A percentile compares a stretch with the other conserved stretches of the same genome.
Evolutionary conservation across 1,140 invertebrate genomes (phyloP).

Genomic region (Drosophila parabipectinata): DNA sequence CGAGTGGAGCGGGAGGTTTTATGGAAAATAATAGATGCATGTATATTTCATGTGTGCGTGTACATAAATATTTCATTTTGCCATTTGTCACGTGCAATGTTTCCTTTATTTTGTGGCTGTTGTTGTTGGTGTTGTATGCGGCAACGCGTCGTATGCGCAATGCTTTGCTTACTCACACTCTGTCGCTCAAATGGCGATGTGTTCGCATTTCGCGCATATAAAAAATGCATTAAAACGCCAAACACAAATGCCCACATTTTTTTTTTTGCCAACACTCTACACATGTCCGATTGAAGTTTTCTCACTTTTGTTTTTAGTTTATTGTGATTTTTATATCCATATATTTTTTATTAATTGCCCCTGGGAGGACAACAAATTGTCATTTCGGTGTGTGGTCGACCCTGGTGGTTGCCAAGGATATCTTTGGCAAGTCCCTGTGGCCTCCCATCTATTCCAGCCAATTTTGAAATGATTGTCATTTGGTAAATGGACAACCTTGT

Average conservation of each 20-base stretch:
- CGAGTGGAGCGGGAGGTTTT: conserved; percentile 15
- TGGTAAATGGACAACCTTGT: conserved; percentile 1
- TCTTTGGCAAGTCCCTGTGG: conserved; percentile 22
- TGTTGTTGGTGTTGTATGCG: conserved; percentile 66
- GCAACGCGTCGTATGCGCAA: conserved; percentile 71
- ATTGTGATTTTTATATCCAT: conserved; percentile 17
- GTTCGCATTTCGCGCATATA: conserved; percentile 16
- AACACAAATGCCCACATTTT: conserved; percentile 12
- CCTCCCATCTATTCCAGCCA: conserved; percentile 18
- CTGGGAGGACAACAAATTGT: conserved; percentile 13
- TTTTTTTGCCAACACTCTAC: conserved; percentile 8
- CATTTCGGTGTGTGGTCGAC: conserved; percentile 21
- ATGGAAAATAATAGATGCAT: conserved; percentile 46
- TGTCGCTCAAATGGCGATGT: conserved; percentile 42
- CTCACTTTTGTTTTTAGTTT: conserved; percentile 2
- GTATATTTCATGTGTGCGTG: conserved; percentile 47
- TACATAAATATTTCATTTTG: conserved; percentile 76
- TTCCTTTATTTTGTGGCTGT: conserved; percentile 39
- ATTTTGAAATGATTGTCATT: conserved; percentile 14
- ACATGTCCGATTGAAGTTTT: conserved; percentile 30
- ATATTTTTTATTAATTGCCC: conserved; percentile 32
- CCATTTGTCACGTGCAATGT: conserved; percentile 77
- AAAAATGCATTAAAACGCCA: conserved; percentile 29
- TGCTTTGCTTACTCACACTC: conserved; percentile 30
- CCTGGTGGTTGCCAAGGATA: conserved; percentile 12